Evolutionary conservation across 2,888 invertebrate species (phyloP).

Genomic region (Formica aserva): DNA sequence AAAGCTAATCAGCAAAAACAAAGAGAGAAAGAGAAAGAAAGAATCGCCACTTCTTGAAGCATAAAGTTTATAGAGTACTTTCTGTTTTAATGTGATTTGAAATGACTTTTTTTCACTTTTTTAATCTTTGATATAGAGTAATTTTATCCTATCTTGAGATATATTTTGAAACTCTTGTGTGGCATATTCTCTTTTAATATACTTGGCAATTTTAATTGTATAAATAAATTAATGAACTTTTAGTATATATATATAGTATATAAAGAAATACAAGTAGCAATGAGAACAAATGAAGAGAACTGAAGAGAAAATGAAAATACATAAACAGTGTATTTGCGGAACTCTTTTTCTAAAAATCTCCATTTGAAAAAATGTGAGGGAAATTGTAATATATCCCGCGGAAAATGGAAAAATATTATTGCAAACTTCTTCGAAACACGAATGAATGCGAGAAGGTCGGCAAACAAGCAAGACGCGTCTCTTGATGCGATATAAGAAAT

Average conservation of each 20-base stretch:
- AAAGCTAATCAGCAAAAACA: neutral
- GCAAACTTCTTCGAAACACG: slow-evolving; percentile 54
- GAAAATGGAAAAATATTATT: slow-evolving; percentile 17
- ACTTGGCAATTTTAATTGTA: neutral
- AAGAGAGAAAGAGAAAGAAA: neutral
- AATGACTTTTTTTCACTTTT: neutral
- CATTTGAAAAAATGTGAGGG: neutral
- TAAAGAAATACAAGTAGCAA: neutral
- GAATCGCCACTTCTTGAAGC: neutral
- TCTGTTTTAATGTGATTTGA: neutral
- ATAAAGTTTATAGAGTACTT: neutral
- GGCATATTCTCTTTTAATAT: slow-evolving; percentile 1
- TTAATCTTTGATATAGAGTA: neutral
- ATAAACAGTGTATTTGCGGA: neutral
- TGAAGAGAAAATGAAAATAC: too few relatives aligned
- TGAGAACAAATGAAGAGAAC: neutral
- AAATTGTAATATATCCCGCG: slow-evolving; percentile 7
- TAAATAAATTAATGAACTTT: slow-evolving; percentile 5
- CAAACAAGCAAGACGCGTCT: slow-evolving; percentile 13
- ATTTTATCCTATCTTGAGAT: slow-evolving; percentile 20
- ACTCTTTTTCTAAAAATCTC: slow-evolving; percentile 12
- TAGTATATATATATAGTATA: neutral
- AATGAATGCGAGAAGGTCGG: slow-evolving; percentile 10
- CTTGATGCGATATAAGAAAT: neutral
- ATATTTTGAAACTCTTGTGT: neutral